Conservation (phyloP, 2,113 vertebrate species). For the Euleptes europaea region DNA sequence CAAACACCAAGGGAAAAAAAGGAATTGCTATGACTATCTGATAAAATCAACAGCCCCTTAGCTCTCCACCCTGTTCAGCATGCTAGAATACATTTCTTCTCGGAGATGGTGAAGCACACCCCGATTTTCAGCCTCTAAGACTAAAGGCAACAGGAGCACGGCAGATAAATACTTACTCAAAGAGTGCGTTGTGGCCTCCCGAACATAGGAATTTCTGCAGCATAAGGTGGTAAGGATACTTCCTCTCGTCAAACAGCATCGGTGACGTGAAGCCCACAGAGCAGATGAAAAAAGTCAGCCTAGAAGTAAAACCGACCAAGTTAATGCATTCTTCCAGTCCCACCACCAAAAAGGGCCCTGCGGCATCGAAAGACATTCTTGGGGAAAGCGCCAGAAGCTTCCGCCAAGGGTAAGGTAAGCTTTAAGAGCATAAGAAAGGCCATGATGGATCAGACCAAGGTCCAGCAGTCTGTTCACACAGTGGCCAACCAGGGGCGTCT, state of each 20-base stretch:
- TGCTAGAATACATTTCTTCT: neutral
- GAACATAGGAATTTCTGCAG: slow-evolving; percentile 95
- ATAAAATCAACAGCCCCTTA: neutral
- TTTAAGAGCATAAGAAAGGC: too few relatives aligned
- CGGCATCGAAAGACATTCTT: neutral
- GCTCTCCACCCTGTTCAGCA: neutral
- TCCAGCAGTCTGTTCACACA: too few relatives aligned
- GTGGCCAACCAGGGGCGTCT: too few relatives aligned
- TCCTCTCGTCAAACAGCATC: slow-evolving; percentile 94
- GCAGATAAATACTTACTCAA: slow-evolving; percentile 81
- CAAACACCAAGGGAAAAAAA: neutral
- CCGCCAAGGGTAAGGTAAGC: neutral
- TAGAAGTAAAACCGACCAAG: slow-evolving; percentile 53
- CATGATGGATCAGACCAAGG: too few relatives aligned
- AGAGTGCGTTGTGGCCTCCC: slow-evolving; percentile 93
- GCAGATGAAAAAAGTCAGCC: slow-evolving; percentile 95
- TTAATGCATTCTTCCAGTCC: slow-evolving; percentile 10
- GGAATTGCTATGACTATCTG: neutral
- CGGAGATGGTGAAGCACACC: neutral
- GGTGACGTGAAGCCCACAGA: slow-evolving; percentile 94
- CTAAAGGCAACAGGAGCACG: too few relatives aligned
- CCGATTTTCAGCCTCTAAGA: neutral
- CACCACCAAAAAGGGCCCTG: neutral
- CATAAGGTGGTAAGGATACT: slow-evolving; percentile 95
- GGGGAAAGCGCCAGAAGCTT: neutral